A percentile compares a stretch with the other conserved stretches of the same genome.
Evolutionary conservation across 2,888 invertebrate species (phyloP).

Genomic region (Endotricha flammealis): DNA sequence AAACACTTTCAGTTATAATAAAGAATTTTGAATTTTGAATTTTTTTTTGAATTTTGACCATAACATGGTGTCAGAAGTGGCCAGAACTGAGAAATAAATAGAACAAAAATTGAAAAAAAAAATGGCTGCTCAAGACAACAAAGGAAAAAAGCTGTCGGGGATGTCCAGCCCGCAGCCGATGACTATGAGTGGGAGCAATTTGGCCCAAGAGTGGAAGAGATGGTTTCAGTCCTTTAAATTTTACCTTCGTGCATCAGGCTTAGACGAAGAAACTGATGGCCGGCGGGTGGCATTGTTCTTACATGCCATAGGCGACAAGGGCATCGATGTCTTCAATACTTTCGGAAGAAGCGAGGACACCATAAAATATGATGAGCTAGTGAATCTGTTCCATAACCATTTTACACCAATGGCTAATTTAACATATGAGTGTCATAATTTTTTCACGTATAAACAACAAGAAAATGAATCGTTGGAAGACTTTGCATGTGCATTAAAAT

Average conservation of each 20-base stretch:
- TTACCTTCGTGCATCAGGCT: conserved; percentile 14
- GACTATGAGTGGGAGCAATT: conserved; percentile 13
- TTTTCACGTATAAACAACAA: background rate
- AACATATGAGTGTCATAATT: background rate
- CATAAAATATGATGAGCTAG: conserved; percentile 3
- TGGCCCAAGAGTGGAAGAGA: conserved; percentile 17
- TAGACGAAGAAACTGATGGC: conserved; percentile 16
- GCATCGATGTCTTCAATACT: conserved; percentile 15
- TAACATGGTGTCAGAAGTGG: no score
- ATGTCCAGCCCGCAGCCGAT: no score
- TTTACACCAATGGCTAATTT: background rate
- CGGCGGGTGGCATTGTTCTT: conserved; percentile 17
- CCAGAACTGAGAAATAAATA: no score
- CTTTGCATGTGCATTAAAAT: conserved; percentile 10
- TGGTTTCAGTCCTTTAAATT: conserved; percentile 16
- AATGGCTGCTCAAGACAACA: no score
- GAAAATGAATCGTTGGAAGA: background rate
- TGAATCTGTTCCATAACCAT: background rate
- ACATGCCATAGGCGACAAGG: conserved; percentile 17
- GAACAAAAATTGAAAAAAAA: no score
- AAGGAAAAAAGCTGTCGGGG: no score
- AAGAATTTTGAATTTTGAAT: no score
- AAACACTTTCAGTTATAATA: no score
- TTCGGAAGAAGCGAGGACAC: conserved; percentile 14
- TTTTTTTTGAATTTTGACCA: no score